These are phyloP conservation scores for Naja naja DNA, from an alignment of 2,113 vertebrate genomes.

Conservation along the genomic window DNA sequence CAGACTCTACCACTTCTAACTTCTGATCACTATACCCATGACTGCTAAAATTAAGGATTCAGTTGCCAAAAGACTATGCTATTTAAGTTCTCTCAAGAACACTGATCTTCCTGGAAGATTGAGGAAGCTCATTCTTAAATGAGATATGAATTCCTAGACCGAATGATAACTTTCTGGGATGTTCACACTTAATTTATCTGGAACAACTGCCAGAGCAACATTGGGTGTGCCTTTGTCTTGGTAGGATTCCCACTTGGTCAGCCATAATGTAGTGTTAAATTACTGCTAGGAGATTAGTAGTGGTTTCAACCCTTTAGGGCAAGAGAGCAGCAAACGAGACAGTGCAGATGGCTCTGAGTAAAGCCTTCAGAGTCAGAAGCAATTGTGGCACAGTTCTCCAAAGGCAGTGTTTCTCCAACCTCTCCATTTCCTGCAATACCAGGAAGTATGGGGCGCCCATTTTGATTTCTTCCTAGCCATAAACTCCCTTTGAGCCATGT, in stretches of 20 bases:
- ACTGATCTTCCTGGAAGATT: not conserved
- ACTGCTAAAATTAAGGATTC: not conserved
- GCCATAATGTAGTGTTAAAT: not conserved
- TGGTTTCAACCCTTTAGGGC: conserved; percentile 17
- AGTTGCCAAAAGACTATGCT: not conserved
- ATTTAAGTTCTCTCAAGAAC: not conserved
- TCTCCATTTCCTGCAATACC: not conserved
- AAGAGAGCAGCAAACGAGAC: not conserved
- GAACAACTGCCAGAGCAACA: not conserved
- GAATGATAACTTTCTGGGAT: not conserved
- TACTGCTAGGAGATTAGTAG: conserved; percentile 5
- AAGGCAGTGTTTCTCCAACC: not conserved
- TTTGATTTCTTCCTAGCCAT: not conserved
- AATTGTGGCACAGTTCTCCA: not conserved
- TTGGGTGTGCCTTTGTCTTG: not conserved
- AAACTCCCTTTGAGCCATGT: not conserved
- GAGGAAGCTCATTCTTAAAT: not conserved
- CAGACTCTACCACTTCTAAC: not conserved
- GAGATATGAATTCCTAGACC: not conserved
- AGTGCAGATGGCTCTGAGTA: not conserved
- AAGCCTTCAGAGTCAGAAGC: not conserved
- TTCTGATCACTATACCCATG: not conserved
- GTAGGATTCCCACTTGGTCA: not conserved
- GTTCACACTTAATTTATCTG: not conserved
- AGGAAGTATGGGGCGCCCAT: no score